phyloP scores from a whole-genome alignment of 2,888 invertebrate species.

The Latheticus oryzae region DNA sequence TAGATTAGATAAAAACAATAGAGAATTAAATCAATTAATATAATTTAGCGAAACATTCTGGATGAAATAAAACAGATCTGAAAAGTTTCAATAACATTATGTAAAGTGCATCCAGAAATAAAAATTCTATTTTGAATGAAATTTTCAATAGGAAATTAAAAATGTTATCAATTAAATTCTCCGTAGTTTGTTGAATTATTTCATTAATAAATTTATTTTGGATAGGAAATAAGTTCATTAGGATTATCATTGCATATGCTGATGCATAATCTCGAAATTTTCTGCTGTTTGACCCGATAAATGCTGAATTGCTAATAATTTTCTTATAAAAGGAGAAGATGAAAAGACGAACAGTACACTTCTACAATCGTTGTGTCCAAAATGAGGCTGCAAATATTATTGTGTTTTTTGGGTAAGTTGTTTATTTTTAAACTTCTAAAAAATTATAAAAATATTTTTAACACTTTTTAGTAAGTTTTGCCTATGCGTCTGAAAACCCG shows the following conservation, averaged over 20 bases:
- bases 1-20: too few species aligned
- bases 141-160: too few species aligned
- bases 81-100: too few species aligned
- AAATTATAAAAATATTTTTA: not conserved
- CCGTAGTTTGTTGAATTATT: too few species aligned
- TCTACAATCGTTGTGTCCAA: conserved; percentile 51
- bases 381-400: conserved; percentile 62
- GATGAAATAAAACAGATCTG: conserved; percentile 15
- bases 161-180: too few species aligned
- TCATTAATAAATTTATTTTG: too few species aligned
- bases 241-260: conserved; percentile 22
- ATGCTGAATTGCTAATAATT: conserved; percentile 44
- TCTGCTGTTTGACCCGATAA: conserved; percentile 41
- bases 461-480: conserved; percentile 58
- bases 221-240: conserved; percentile 13
- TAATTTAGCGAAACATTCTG: too few species aligned
- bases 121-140: too few species aligned
- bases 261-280: conserved; percentile 25
- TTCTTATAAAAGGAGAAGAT: conserved; percentile 44
- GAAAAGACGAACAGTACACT: conserved; percentile 45
- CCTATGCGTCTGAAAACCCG: conserved; percentile 56
- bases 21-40: conserved; percentile 20
- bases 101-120: too few species aligned
- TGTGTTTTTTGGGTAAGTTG: conserved; percentile 61
- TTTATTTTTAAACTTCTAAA: conserved; percentile 1